These are phyloP conservation scores for Thunnus albacares DNA, from an alignment of 2,797 vertebrate species.

Conservation along the genomic window DNA sequence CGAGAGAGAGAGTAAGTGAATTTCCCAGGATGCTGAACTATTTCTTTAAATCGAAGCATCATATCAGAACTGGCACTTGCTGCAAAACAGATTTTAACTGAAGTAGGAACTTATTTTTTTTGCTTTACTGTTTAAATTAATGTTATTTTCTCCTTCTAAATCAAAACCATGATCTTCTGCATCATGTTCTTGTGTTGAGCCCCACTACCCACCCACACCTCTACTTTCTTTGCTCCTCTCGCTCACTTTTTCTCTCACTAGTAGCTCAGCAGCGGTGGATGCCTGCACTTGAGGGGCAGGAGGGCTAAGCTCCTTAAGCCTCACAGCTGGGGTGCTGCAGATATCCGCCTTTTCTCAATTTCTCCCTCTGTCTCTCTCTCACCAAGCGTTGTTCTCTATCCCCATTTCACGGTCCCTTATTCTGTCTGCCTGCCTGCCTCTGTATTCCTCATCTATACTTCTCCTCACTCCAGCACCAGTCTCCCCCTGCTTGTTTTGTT, in stretches of 20 bases:
- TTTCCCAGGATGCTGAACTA: no score
- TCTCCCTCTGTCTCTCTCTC: constrained; percentile 60
- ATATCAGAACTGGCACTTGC: neutral
- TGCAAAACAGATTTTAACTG: neutral
- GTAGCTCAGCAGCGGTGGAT: constrained; percentile 67
- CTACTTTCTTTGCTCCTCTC: constrained; percentile 47
- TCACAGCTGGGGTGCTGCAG: constrained; percentile 78
- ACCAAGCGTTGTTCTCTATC: constrained; percentile 58
- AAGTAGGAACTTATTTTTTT: no score
- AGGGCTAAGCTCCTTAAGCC: constrained; percentile 82
- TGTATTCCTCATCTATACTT: constrained; percentile 45
- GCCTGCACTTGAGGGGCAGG: constrained; percentile 75
- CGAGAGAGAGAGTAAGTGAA: no score
- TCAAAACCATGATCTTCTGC: constrained; percentile 38
- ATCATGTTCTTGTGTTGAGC: constrained; percentile 31
- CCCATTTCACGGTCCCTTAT: constrained; percentile 68
- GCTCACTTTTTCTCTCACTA: constrained; percentile 60
- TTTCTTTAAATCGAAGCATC: neutral
- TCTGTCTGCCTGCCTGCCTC: constrained; percentile 58
- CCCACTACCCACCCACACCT: constrained; percentile 37
- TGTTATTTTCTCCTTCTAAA: constrained; percentile 6
- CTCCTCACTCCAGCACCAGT: constrained; percentile 39
- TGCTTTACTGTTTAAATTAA: neutral
- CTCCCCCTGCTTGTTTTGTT: constrained; percentile 43
- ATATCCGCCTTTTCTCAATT: constrained; percentile 71